Base-by-base conservation (phyloP, 37 sponge, comb jelly and placozoan genomes). In the Dysidea cf. avara region DNA sequence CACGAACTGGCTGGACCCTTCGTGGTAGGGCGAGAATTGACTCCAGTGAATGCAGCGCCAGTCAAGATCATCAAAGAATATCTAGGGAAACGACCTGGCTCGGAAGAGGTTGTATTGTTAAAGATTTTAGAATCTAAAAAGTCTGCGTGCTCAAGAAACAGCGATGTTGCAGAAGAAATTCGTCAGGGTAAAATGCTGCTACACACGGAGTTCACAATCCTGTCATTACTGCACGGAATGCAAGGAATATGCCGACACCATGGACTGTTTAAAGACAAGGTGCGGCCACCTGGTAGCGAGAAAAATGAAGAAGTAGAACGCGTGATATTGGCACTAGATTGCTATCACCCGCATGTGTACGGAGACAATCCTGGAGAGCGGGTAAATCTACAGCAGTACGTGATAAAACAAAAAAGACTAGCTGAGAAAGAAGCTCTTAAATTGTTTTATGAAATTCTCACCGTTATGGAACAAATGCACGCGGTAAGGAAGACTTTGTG, bases 311-410 rank as follows among this genome's bases (percentile, higher is more conserved):
- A n/a, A n/a, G n/a, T n/a, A 18, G 56, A 71, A 16, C 66, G 71
- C 24, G 46, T 92, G 26, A 77, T 85, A 32, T 53, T 92, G 29
- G 93, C 75, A 9, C 35, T 92, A 20, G 90, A 87, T 36, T 90
- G 92, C 64, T 11, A 78, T 13, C 13, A 66, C 6, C 24, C 74
- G 1, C 90, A 88, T 67, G 54, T 78, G 31, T 88, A 81, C 39
- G 80, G 56, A 18, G 31, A 22, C 1, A 53, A 70, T 7, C 76
- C 65, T 21, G 53, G 39, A 17, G 77, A 84, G 49, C 70, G 56
- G 46, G 61, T 87, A 24, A 92, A 92, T 43, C 77, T 87, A 7
- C 93, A 92, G 61, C 93, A 87, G 20, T 87, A 92, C 55, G 77
- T 92, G 1, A 88, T 92, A 5, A 31, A 71, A 0, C 61, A 87